A percentile compares a stretch with the other conserved stretches of the same genome.
Evolutionary conservation across 2,888 invertebrate genomes (phyloP).

Genomic region (Chloroclystis v-ata): DNA sequence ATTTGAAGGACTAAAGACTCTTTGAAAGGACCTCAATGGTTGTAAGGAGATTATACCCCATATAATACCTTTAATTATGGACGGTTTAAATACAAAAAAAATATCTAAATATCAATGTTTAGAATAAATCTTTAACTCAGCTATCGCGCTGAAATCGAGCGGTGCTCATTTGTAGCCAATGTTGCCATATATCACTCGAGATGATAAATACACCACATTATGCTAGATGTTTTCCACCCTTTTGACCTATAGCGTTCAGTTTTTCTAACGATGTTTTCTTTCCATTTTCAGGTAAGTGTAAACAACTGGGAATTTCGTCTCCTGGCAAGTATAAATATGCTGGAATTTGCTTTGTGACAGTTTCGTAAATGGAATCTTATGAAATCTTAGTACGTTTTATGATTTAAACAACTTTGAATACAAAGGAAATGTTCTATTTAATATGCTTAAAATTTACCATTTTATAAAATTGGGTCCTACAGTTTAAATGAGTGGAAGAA

Average conservation of each 20-base stretch:
- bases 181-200: slow-evolving; percentile 6
- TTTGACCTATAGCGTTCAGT: slow-evolving; percentile 4
- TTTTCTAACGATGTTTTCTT: slow-evolving; percentile 1
- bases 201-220: slow-evolving; percentile 21
- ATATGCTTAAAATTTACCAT: no score
- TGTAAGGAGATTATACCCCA: neutral
- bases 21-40: neutral
- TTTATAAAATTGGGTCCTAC: no score
- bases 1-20: neutral
- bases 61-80: no score
- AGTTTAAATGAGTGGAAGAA: no score
- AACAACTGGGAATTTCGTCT: neutral
- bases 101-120: no score
- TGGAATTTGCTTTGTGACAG: no score
- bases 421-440: no score
- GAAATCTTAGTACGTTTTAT: no score
- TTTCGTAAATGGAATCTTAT: no score
- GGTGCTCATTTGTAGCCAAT: slow-evolving; percentile 3
- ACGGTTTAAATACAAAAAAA: no score
- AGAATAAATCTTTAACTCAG: no score
- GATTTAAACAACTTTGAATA: no score
- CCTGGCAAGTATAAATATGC: neutral
- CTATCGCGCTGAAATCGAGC: slow-evolving; percentile 2
- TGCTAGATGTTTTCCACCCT: slow-evolving; percentile 4
- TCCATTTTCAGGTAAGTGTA: slow-evolving; percentile 9